Evolutionary conservation across 2,888 invertebrate genomes (phyloP).

Genomic region (Polymixis flavicincta): DNA sequence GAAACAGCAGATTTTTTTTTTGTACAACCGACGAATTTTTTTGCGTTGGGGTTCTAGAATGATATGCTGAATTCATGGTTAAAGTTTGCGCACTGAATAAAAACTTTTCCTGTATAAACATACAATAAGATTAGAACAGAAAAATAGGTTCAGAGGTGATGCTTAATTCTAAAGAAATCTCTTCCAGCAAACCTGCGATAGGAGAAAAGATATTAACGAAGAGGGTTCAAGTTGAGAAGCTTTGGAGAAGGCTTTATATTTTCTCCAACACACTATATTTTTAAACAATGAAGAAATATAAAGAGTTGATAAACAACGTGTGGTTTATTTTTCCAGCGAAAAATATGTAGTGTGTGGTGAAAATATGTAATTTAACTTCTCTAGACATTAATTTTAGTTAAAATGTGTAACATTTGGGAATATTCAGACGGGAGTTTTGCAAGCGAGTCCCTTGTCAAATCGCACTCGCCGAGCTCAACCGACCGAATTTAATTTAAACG

Average conservation of each 20-base stretch:
- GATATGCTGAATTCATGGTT: too few species aligned
- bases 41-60: too few species aligned
- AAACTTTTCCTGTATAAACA: too few species aligned
- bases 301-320: background rate
- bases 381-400: conserved; percentile 67
- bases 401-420: conserved; percentile 68
- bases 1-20: too few species aligned
- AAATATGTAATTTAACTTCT: conserved; percentile 65
- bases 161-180: too few species aligned
- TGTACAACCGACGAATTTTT: too few species aligned
- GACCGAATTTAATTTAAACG: conserved; percentile 71
- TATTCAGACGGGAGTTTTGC: conserved; percentile 60
- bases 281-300: background rate
- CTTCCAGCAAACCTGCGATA: too few species aligned
- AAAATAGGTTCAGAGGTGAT: too few species aligned
- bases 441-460: conserved; percentile 70
- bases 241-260: background rate
- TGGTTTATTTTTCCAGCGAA: conserved; percentile 11
- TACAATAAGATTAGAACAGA: too few species aligned
- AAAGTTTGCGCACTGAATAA: too few species aligned
- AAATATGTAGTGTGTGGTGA: conserved; percentile 25
- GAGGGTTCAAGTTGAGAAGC: background rate
- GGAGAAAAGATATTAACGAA: too few species aligned
- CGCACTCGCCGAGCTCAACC: conserved; percentile 62
- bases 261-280: background rate